Conservation (phyloP, 2,113 vertebrate species). For the Mus musculus region DNA sequence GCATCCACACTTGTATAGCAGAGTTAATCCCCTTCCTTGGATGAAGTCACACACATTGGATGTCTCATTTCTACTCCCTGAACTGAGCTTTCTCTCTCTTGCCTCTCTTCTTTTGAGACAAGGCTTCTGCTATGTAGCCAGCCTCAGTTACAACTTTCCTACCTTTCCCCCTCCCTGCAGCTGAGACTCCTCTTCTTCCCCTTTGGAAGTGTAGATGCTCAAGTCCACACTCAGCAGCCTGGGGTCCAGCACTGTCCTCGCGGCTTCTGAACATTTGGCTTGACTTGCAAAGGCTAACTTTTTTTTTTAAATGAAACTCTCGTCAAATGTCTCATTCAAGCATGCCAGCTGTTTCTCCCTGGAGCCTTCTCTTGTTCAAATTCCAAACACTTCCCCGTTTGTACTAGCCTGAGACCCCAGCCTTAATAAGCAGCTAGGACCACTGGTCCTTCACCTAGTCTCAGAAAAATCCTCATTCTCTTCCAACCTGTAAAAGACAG, state of each 20-base stretch:
- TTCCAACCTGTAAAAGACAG: neutral
- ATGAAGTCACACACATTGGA: neutral
- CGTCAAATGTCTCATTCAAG: constrained; percentile 13
- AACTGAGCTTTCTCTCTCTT: neutral
- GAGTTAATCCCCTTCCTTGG: neutral
- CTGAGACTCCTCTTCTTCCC: neutral
- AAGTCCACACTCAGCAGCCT: neutral
- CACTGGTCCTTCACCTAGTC: too few species aligned
- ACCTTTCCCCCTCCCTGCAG: neutral
- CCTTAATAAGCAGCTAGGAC: neutral
- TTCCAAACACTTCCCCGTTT: neutral
- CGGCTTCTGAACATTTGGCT: neutral
- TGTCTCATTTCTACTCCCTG: neutral
- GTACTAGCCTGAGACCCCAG: neutral
- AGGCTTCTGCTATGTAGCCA: neutral
- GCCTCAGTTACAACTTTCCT: neutral
- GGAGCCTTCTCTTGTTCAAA: constrained; percentile 6
- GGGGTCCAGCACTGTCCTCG: fast-evolving
- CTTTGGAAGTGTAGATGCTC: neutral
- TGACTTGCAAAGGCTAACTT: neutral
- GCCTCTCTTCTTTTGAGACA: neutral
- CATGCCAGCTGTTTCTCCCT: neutral
- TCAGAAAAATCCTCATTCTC: neutral
- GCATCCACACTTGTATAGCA: neutral
- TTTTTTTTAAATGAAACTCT: neutral